Evolutionary conservation across 2,797 vertebrate genomes (phyloP).

Genomic region (Eremophila alpestris): DNA sequence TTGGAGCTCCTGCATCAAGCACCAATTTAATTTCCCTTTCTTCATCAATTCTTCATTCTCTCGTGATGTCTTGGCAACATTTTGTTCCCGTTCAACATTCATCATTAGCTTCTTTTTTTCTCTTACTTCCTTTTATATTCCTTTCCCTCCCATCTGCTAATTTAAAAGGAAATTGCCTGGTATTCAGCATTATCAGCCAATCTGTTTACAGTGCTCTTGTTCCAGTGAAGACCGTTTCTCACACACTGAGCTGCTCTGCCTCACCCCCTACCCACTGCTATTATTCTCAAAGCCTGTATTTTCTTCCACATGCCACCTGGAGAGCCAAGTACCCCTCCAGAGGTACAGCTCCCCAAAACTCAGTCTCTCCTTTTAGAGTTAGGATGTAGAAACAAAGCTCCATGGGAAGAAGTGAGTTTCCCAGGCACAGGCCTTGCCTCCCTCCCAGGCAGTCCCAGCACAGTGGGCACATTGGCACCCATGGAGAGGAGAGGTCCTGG

Average conservation of each 20-base stretch:
- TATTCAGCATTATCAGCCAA: slow-evolving; percentile 57
- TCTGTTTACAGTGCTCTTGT: slow-evolving; percentile 56
- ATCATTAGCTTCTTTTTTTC: slow-evolving; percentile 47
- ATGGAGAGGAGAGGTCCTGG: background rate
- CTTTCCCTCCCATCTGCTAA: slow-evolving; percentile 64
- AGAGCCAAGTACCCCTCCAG: background rate
- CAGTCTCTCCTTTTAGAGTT: background rate
- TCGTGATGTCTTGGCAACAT: slow-evolving; percentile 53
- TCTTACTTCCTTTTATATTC: slow-evolving; percentile 54
- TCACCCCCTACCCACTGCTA: background rate
- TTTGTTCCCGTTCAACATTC: slow-evolving; percentile 40
- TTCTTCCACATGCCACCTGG: background rate
- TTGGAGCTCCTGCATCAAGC: background rate
- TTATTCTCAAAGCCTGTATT: background rate
- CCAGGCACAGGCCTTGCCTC: background rate
- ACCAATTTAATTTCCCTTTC: slow-evolving; percentile 58
- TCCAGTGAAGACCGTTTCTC: slow-evolving; percentile 46
- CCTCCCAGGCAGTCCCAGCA: background rate
- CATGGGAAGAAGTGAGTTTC: background rate
- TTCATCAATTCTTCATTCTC: slow-evolving; percentile 56
- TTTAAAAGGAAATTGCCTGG: slow-evolving; percentile 63
- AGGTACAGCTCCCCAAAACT: background rate
- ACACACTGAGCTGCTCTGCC: slow-evolving; percentile 10
- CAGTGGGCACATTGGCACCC: fast-evolving
- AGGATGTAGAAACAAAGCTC: background rate